Evolutionary conservation across 2,113 vertebrate genomes (phyloP), one percentile per base, ranked within the genome.

Genomic region (Mixornis gularis): DNA sequence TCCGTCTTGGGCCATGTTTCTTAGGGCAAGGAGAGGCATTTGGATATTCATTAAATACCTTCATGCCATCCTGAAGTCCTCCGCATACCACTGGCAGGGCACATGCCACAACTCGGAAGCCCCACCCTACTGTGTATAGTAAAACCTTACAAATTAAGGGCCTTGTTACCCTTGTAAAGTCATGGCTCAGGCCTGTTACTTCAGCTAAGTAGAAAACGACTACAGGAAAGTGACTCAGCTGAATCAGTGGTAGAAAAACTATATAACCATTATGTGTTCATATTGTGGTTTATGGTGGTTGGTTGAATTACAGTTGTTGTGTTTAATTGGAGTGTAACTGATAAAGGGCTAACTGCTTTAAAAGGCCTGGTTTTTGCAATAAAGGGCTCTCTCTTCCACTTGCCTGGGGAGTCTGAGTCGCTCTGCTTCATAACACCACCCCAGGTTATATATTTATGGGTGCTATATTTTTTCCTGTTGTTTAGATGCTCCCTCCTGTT

Each of bases 391-490:
- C 32, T 55, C 51, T 38, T 65, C 16, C 40, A 55, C 40, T n/a
- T 55, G 16, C 20, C 49, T 36, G 20, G 40, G 60, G 16, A 65
- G 12, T 30, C 32, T 44, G 40, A 2, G 1, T 65, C 1, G 0
- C 26, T 55, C 16, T 19, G 26, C 40, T 36, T 79, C 0, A 0
- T 55, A 32, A 44, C 49, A 64, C 24, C 22, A 26, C 24, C 26
- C 34, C 26, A 38, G 11, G 43, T 63, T 41, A 71, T 63, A 11
- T 38, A 27, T 62, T 55, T 69, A 73, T 11, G 66, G n/a, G 36
- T 29, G 29, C 22, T 25, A 9, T 0, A 0, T 11, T 36, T 88
- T 85, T 32, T 13, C 22, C 38, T 2, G 4, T 20, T 38, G 36
- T 79, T 77, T 56, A 29, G 9, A 40, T 65, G 62, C 3, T 48